A percentile compares a stretch with the other conserved stretches of the same genome.
phyloP scores from a whole-genome alignment of 2,888 invertebrate species.

The Camptogramma bilineatum region DNA sequence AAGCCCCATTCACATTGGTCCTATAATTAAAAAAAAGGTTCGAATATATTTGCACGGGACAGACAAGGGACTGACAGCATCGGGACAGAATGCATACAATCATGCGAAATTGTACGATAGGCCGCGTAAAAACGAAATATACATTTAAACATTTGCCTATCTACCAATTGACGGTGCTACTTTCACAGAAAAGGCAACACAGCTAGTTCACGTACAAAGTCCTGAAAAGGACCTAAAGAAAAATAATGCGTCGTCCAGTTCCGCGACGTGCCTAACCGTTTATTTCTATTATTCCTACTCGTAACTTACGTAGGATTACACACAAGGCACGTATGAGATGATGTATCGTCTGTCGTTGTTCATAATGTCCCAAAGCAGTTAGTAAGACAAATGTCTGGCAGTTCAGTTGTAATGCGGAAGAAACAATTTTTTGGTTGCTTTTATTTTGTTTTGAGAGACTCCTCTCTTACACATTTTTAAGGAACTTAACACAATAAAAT shows the following conservation, averaged over 20 bases:
- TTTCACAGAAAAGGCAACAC: not conserved
- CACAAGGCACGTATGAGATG: constrained; percentile 49
- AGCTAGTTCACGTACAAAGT: constrained; percentile 2
- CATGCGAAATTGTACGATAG: no score
- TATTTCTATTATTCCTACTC: constrained; percentile 33
- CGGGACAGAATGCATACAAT: no score
- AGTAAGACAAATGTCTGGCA: constrained; percentile 50
- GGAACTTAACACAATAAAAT: not conserved
- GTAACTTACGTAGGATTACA: constrained; percentile 31
- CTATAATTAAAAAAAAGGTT: no score
- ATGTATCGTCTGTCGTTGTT: constrained; percentile 52
- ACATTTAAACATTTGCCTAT: no score
- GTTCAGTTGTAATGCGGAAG: constrained; percentile 14
- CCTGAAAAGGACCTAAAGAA: constrained; percentile 11
- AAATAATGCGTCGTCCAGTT: constrained; percentile 20
- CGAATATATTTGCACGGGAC: no score
- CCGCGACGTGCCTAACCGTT: constrained; percentile 13
- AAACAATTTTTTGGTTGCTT: constrained; percentile 17
- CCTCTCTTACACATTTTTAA: not conserved
- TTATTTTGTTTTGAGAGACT: constrained; percentile 8
- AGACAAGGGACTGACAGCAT: no score
- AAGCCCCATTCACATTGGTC: no score
- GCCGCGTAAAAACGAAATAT: not conserved
- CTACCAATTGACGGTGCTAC: not conserved
- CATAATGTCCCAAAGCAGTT: constrained; percentile 51